Evolutionary conservation across 2,888 invertebrate genomes (phyloP).

Genomic region (Serrognathus titanus): DNA sequence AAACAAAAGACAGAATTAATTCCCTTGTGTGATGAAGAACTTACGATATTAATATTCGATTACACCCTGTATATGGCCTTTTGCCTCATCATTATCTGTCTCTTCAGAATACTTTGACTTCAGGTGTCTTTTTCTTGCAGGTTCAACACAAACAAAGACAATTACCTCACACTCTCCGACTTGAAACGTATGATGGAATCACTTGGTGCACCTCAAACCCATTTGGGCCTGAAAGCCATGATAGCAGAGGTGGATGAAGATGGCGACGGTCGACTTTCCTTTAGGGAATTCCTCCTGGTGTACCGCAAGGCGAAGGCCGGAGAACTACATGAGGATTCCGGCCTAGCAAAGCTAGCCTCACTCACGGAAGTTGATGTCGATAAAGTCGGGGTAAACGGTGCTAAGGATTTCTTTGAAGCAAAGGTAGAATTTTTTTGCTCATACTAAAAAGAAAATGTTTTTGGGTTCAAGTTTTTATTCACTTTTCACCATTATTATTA

Average conservation of each 20-base stretch:
- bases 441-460: no score
- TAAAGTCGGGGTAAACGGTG: constrained; percentile 90
- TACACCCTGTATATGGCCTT: no score
- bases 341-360: constrained; percentile 79
- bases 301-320: constrained; percentile 89
- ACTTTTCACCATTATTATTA: no score
- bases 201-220: constrained; percentile 92
- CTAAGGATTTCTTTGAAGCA: constrained; percentile 93
- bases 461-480: constrained; percentile 5
- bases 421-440: constrained; percentile 56
- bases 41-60: no score
- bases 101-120: no score
- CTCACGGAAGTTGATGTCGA: constrained; percentile 91
- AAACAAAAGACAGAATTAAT: no score
- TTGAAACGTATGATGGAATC: constrained; percentile 97
- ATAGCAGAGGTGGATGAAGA: constrained; percentile 90
- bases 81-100: no score
- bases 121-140: constrained; percentile 53
- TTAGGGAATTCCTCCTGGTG: constrained; percentile 81
- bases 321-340: constrained; percentile 82
- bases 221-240: constrained; percentile 91
- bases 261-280: constrained; percentile 80
- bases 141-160: constrained; percentile 86
- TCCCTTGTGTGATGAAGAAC: no score
- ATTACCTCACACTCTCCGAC: constrained; percentile 84